Conservation (phyloP, 2,113 vertebrate genomes). For the Hippopotamus amphibius region DNA sequence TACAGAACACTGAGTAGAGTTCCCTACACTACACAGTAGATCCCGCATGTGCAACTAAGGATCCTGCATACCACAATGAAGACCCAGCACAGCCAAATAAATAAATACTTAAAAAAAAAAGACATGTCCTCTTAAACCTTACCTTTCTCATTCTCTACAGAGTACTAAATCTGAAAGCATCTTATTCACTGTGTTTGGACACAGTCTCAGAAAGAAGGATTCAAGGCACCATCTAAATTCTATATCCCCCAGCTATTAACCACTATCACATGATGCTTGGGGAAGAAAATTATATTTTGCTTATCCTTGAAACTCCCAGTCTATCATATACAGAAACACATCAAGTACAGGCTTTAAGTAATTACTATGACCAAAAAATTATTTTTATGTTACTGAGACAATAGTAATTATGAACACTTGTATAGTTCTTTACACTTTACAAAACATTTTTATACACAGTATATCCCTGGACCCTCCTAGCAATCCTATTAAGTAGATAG, state of each 20-base stretch:
- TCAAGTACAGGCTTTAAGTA: background rate
- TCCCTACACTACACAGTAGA: no score
- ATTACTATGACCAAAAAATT: background rate
- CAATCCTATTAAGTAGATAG: background rate
- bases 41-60: no score
- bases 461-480: background rate
- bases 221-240: background rate
- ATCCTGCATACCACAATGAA: no score
- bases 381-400: conserved; percentile 32
- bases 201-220: background rate
- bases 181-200: background rate
- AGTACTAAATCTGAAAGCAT: conserved; percentile 25
- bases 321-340: background rate
- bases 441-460: background rate
- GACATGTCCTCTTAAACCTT: background rate
- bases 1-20: no score
- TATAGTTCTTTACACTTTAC: conserved; percentile 4
- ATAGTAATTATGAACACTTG: conserved; percentile 32
- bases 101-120: background rate
- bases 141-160: background rate
- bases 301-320: conserved; percentile 3
- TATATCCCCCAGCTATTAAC: background rate
- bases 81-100: no score
- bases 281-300: conserved; percentile 17
- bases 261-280: background rate